Evolutionary conservation across 2,888 invertebrate species (phyloP).

Genomic region (Lottia gigantea): DNA sequence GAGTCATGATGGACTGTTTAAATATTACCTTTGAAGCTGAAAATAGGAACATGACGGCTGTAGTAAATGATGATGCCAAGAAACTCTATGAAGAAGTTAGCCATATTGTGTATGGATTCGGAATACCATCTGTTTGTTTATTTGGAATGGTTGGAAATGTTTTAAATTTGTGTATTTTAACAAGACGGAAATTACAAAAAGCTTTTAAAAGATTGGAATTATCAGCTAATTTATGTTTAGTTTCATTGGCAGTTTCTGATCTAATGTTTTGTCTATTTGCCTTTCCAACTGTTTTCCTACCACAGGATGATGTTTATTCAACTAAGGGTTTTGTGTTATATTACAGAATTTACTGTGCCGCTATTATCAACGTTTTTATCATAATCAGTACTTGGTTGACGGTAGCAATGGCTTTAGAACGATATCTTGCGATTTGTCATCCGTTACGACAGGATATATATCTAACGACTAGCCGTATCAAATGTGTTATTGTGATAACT

Average conservation of each 20-base stretch:
- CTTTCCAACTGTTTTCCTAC: conserved; percentile 72
- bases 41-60: conserved; percentile 16
- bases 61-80: conserved; percentile 25
- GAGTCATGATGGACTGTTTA: conserved; percentile 17
- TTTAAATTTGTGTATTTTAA: conserved; percentile 82
- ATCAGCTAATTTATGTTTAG: conserved; percentile 80
- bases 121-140: conserved; percentile 78
- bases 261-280: conserved; percentile 71
- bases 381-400: conserved; percentile 83
- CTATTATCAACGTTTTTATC: conserved; percentile 65
- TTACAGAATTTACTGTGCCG: conserved; percentile 56
- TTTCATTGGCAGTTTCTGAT: conserved; percentile 83
- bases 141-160: conserved; percentile 83
- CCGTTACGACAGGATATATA: conserved; percentile 78
- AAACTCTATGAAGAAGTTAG: conserved; percentile 39
- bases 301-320: conserved; percentile 72
- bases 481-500: conserved; percentile 75
- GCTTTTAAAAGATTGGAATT: conserved; percentile 78
- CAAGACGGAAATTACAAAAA: conserved; percentile 70
- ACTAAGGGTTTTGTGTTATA: conserved; percentile 65
- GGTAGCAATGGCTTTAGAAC: conserved; percentile 79
- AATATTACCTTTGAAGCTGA: conserved; percentile 23
- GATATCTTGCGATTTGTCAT: conserved; percentile 81
- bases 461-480: conserved; percentile 73
- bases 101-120: conserved; percentile 55